Percentiles rank a stretch among this genome's conserved stretches.
Conservation (phyloP, 2,797 vertebrate genomes). For the Cirrhinus molitorella region DNA sequence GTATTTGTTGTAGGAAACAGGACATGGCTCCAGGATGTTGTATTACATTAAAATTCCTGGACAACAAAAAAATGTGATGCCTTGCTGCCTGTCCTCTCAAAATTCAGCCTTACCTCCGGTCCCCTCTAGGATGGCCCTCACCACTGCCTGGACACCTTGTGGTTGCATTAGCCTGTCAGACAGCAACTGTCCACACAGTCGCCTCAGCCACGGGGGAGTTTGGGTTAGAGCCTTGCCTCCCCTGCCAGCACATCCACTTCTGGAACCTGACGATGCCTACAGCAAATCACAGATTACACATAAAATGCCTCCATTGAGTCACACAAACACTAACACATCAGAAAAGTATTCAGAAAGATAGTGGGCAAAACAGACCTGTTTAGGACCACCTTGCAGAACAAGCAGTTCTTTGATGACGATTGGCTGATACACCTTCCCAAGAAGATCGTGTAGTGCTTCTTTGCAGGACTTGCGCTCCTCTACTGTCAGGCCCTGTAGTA, state of each 20-base stretch:
- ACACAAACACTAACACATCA: background rate
- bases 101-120: constrained; percentile 80
- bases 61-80: background rate
- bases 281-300: background rate
- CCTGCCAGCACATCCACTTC: constrained; percentile 3
- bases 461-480: constrained; percentile 78
- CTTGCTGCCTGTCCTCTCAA: no score
- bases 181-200: constrained; percentile 89
- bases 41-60: background rate
- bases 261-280: constrained; percentile 61
- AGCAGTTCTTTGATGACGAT: constrained; percentile 90
- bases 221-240: constrained; percentile 58
- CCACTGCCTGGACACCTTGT: constrained; percentile 87
- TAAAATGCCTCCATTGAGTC: background rate
- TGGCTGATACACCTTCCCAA: constrained; percentile 91
- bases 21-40: background rate
- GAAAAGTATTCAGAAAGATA: background rate
- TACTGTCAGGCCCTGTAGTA: constrained; percentile 76
- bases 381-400: constrained; percentile 88
- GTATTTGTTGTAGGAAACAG: background rate
- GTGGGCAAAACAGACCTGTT: constrained; percentile 78
- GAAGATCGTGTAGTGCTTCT: constrained; percentile 77
- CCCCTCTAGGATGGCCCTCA: constrained; percentile 88
- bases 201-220: constrained; percentile 87
- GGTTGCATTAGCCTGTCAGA: constrained; percentile 89